phyloP scores from a whole-genome alignment of 2,113 vertebrate genomes.

The Serinus canaria region DNA sequence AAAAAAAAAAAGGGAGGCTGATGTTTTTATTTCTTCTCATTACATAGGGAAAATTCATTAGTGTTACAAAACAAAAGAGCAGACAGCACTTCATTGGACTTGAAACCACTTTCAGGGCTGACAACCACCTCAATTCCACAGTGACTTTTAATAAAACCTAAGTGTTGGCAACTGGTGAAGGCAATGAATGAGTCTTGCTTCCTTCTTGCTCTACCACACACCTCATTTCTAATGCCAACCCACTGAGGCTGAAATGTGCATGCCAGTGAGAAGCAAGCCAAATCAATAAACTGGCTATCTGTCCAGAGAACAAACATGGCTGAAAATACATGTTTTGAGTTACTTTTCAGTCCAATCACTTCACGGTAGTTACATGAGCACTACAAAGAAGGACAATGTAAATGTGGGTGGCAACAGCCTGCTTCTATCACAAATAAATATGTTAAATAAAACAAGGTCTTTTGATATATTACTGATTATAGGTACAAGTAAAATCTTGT shows the following conservation, averaged over 20 bases:
- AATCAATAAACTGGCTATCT: not conserved
- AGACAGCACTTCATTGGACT: not conserved
- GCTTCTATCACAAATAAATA: not conserved
- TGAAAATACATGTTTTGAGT: not conserved
- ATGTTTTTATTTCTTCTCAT: not conserved
- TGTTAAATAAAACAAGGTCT: fast-evolving
- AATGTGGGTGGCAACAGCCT: not conserved
- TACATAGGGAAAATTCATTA: not conserved
- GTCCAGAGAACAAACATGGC: not conserved
- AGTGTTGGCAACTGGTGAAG: not conserved
- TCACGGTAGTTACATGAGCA: not conserved
- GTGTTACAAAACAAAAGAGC: not conserved
- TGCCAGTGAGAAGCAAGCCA: not conserved
- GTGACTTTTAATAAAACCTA: not conserved
- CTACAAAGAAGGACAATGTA: not conserved
- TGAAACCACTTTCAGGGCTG: not conserved
- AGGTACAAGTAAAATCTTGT: not conserved
- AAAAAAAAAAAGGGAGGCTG: not conserved
- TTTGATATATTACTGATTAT: not conserved
- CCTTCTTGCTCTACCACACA: not conserved
- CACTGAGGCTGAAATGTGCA: not conserved
- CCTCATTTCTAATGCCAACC: not conserved
- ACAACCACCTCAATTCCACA: not conserved
- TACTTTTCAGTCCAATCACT: not conserved
- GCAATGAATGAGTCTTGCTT: not conserved